Evolutionary conservation across 2,113 vertebrate species (phyloP).

Genomic region (Gadus chalcogrammus): DNA sequence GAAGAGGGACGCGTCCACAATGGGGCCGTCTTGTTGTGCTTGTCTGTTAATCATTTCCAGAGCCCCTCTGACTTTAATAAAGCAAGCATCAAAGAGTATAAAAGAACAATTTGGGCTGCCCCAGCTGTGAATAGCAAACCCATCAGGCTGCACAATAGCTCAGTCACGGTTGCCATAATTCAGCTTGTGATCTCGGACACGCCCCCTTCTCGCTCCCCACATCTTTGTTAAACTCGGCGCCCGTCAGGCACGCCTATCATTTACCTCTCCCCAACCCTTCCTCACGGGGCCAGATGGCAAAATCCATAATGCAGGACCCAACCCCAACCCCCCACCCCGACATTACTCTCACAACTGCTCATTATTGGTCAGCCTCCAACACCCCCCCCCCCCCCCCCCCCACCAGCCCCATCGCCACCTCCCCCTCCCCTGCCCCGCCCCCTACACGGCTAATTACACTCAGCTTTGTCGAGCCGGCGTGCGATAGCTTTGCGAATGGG

Average conservation of each 20-base stretch:
- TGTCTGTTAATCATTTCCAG: constrained; percentile 73
- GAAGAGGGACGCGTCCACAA: constrained; percentile 65
- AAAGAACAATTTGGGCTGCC: constrained; percentile 80
- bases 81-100: constrained; percentile 77
- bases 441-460: constrained; percentile 88
- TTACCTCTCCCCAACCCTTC: constrained; percentile 44
- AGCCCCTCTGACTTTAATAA: constrained; percentile 79
- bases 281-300: constrained; percentile 87
- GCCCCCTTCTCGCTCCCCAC: constrained; percentile 83
- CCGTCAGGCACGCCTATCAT: constrained; percentile 73
- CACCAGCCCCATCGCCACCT: background rate
- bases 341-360: constrained; percentile 68
- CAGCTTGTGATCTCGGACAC: constrained; percentile 85
- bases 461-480: constrained; percentile 83
- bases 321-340: constrained; percentile 53
- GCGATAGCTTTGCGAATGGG: constrained; percentile 79
- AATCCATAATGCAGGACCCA: constrained; percentile 92
- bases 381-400: constrained; percentile 42
- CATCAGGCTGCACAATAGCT: constrained; percentile 80
- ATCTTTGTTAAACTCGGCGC: constrained; percentile 81
- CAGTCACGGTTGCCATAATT: constrained; percentile 78
- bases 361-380: constrained; percentile 77
- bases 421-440: constrained; percentile 45
- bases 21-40: constrained; percentile 61
- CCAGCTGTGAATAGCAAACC: constrained; percentile 78